phyloP scores from a whole-genome alignment of 2,888 invertebrate genomes.

The Agonopterix heracliana region DNA sequence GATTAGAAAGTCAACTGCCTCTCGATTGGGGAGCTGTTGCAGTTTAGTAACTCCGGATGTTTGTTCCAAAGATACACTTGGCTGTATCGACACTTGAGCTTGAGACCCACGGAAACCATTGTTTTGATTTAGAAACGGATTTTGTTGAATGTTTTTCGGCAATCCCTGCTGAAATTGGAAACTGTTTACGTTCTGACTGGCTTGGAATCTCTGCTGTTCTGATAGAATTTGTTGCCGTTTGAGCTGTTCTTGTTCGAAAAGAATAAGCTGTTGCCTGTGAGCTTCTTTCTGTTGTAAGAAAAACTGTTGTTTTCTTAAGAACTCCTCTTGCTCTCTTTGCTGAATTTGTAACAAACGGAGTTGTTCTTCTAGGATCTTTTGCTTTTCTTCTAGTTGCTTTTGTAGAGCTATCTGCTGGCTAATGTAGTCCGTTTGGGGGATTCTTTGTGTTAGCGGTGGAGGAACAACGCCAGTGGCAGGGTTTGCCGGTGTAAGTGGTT shows the following conservation, averaged over 20 bases:
- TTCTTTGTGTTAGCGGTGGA: slow-evolving; percentile 7
- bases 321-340: slow-evolving; percentile 81
- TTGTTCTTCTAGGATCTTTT: slow-evolving; percentile 82
- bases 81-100: slow-evolving; percentile 66
- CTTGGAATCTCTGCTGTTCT: slow-evolving; percentile 28
- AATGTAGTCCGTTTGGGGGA: slow-evolving; percentile 41
- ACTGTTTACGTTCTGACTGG: slow-evolving; percentile 44
- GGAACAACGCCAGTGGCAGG: background rate
- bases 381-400: slow-evolving; percentile 79
- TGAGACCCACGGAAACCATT: slow-evolving; percentile 37
- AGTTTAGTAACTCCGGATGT: slow-evolving; percentile 55
- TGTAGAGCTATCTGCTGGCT: slow-evolving; percentile 57
- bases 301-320: slow-evolving; percentile 79
- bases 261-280: slow-evolving; percentile 48
- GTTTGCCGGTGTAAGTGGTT: slow-evolving; percentile 23
- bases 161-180: slow-evolving; percentile 39
- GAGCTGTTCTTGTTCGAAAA: slow-evolving; percentile 26
- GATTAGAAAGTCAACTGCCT: slow-evolving; percentile 72
- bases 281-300: slow-evolving; percentile 68
- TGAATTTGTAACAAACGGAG: slow-evolving; percentile 79
- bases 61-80: slow-evolving; percentile 58
- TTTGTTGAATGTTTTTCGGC: slow-evolving; percentile 41
- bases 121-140: slow-evolving; percentile 40
- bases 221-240: slow-evolving; percentile 36
- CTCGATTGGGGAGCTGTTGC: slow-evolving; percentile 76